These are phyloP conservation scores for Chrysemys picta DNA, from an alignment of 2,113 vertebrate species.

Conservation along the genomic window DNA sequence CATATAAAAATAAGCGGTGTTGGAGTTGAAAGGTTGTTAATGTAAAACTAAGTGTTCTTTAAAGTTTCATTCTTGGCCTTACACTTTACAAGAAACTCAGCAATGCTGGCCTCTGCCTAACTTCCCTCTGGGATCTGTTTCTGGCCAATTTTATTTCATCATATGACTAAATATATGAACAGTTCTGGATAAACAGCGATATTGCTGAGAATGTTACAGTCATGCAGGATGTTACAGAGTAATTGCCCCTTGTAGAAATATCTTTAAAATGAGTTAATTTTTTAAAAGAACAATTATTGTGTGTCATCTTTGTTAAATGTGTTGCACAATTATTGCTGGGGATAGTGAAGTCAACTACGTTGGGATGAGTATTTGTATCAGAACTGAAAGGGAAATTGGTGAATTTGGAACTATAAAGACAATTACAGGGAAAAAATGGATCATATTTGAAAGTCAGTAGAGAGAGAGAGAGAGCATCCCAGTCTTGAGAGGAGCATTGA, in stretches of 20 bases:
- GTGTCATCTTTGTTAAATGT: neutral
- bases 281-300: neutral
- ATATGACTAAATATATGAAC: neutral
- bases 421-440: neutral
- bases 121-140: neutral
- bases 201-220: neutral
- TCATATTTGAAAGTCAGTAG: neutral
- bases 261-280: neutral
- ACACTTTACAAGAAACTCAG: neutral
- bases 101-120: neutral
- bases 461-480: neutral
- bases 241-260: neutral
- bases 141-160: neutral
- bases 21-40: neutral
- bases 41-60: neutral
- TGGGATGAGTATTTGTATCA: neutral
- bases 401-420: neutral
- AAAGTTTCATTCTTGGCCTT: neutral
- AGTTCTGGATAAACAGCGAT: neutral
- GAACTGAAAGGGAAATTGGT: neutral
- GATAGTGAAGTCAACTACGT: neutral
- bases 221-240: neutral
- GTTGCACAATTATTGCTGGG: neutral
- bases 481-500: neutral
- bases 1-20: neutral